Evolutionary conservation across 37 sponge, comb jelly and placozoan species (phyloP).

Genomic region (Halisarca cf. caerulea): DNA sequence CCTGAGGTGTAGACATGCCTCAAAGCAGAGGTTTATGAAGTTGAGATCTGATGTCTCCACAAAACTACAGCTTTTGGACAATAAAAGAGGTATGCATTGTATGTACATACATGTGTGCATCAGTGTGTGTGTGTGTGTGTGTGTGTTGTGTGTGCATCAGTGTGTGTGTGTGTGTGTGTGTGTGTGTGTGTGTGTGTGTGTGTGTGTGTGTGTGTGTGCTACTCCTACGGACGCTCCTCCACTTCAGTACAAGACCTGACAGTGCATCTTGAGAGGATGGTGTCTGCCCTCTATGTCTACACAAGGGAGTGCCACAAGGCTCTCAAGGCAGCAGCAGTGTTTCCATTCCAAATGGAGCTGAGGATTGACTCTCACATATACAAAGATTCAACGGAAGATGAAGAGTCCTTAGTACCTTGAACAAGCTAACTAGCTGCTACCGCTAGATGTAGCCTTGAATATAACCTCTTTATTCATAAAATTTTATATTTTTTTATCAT

Average conservation of each 20-base stretch:
- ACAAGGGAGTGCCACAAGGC: constrained; percentile 66
- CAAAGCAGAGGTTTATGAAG: constrained; percentile 71
- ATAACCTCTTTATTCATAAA: no score
- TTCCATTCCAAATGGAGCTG: constrained; percentile 89
- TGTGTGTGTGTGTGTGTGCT: no score
- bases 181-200: no score
- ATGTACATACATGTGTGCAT: not conserved
- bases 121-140: no score
- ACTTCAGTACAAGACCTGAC: constrained; percentile 90
- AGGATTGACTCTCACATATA: constrained; percentile 3
- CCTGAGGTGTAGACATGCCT: constrained; percentile 78
- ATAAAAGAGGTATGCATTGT: constrained; percentile 85
- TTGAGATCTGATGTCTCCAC: constrained; percentile 77
- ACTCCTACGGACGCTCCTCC: not conserved
- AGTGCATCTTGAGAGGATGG: constrained; percentile 86
- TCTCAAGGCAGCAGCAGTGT: constrained; percentile 73
- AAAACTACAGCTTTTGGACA: constrained; percentile 86
- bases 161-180: no score
- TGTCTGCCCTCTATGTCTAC: constrained; percentile 78
- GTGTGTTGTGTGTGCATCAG: no score
- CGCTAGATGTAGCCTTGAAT: no score
- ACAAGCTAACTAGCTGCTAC: no score
- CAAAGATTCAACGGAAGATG: not conserved
- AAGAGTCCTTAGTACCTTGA: not conserved
- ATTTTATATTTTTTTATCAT: no score